Evolutionary conservation across 2,797 vertebrate species (phyloP).

Genomic region (Xiphorhynchus erythropygius): DNA sequence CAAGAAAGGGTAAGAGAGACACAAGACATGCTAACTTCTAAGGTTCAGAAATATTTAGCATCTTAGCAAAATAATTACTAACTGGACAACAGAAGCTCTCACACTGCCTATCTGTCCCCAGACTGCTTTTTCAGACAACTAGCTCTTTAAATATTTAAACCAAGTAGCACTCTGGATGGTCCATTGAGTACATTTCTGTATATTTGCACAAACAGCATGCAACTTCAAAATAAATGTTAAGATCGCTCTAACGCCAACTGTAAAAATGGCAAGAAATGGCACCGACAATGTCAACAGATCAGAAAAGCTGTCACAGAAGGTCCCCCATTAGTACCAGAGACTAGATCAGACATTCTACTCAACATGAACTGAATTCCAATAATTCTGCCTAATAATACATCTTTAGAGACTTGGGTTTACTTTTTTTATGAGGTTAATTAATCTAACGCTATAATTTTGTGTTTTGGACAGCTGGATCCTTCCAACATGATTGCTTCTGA

Average conservation of each 20-base stretch:
- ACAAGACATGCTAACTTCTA: background rate
- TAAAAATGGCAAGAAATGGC: background rate
- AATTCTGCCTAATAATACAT: background rate
- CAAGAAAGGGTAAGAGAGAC: background rate
- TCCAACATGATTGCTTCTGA: background rate
- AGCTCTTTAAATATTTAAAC: background rate
- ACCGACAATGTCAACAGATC: background rate
- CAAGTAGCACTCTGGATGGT: background rate
- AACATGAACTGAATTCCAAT: background rate
- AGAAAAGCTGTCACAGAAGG: background rate
- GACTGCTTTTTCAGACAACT: background rate
- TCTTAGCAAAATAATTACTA: background rate
- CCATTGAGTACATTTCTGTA: background rate
- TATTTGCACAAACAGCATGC: background rate
- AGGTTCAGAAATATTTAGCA: background rate
- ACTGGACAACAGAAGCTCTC: background rate
- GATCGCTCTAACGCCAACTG: background rate
- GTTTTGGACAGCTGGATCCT: background rate
- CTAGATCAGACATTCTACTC: background rate
- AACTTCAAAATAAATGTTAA: background rate
- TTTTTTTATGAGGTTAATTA: background rate
- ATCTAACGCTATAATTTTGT: background rate
- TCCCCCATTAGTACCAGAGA: background rate
- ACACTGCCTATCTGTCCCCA: background rate
- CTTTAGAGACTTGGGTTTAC: background rate